Base-by-base conservation (phyloP, 2,888 invertebrate genomes). In the Tridacna crocea region DNA sequence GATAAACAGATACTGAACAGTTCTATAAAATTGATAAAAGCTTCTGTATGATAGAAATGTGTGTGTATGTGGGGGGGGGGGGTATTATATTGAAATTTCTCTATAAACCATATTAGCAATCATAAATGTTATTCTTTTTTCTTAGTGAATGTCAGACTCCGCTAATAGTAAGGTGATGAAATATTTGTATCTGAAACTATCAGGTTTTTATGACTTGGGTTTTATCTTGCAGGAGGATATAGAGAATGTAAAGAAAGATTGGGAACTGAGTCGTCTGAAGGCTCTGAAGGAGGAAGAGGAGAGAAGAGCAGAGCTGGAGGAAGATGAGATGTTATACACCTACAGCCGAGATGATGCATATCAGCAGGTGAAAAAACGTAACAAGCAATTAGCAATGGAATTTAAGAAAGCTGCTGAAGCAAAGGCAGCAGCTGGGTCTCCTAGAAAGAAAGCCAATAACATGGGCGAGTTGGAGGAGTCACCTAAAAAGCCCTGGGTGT, bases 311-410 rank as follows among this genome's bases (percentile, higher is more conserved):
- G 94, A 94, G 80, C 77, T 93, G 51, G 95, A 95, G 81, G 95
- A 95, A 73, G 95, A 95, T 80, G 96, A 96, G 88, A 95, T 96
- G 91, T 95, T 97, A 88, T 95, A 97, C 90, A 97, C 97, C 36
- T 97, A 97, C 94, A 96, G 96, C 74, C 96, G 97, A 83, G 96
- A 97, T 95, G 97, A 97, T 92, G 96, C 97, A 89, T 96, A 96
- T 92, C 97, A 97, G 95, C 97, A 97, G 97, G 97, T 97, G 96
- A 96, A 95, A 94, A 87, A 87, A 82, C 86, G 86, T 72, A 83
- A 88, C 75, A 79, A 79, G 66, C 86, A 88, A 73, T 65, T 87
- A 24, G 77, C 82, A 51, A 66, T 82, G 66, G 83, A 84, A 47
- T 80, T 73, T 46, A 76, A 76, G 15, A 83, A 79, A 63, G 79